Evolutionary conservation across 2,888 invertebrate genomes (phyloP).

Genomic region (Napeogenes inachia): DNA sequence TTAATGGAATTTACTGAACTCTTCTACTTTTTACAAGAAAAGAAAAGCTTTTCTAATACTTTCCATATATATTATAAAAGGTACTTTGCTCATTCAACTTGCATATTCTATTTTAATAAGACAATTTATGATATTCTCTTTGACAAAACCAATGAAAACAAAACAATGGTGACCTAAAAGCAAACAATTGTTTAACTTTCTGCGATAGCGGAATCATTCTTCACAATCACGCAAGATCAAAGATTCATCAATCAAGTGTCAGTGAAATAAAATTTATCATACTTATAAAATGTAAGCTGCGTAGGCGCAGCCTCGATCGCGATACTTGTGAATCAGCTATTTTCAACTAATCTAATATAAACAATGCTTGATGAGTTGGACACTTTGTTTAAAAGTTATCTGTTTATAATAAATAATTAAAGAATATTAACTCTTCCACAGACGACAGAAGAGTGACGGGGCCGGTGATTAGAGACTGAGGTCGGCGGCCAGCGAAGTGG

Average conservation of each 20-base stretch:
- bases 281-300: conserved; percentile 24
- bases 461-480: conserved; percentile 54
- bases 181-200: conserved; percentile 1
- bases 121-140: too few species aligned
- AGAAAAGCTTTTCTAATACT: too few species aligned
- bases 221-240: conserved; percentile 23
- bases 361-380: conserved; percentile 53
- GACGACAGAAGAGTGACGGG: conserved; percentile 62
- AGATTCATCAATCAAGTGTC: conserved; percentile 39
- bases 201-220: conserved; percentile 16
- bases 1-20: background rate
- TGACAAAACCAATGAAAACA: too few species aligned
- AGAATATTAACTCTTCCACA: conserved; percentile 65
- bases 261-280: conserved; percentile 31
- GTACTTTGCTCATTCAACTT: too few species aligned
- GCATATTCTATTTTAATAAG: too few species aligned
- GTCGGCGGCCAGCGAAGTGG: conserved; percentile 36
- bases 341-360: conserved; percentile 64
- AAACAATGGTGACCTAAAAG: background rate
- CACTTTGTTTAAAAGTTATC: conserved; percentile 10
- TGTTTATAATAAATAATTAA: conserved; percentile 20
- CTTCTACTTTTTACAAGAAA: too few species aligned
- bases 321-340: conserved; percentile 58
- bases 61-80: too few species aligned
- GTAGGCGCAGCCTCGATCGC: conserved; percentile 40